A percentile compares a stretch with the other conserved stretches of the same genome.
Evolutionary conservation across 2,797 vertebrate species (phyloP).

Genomic region (Takifugu rubripes): DNA sequence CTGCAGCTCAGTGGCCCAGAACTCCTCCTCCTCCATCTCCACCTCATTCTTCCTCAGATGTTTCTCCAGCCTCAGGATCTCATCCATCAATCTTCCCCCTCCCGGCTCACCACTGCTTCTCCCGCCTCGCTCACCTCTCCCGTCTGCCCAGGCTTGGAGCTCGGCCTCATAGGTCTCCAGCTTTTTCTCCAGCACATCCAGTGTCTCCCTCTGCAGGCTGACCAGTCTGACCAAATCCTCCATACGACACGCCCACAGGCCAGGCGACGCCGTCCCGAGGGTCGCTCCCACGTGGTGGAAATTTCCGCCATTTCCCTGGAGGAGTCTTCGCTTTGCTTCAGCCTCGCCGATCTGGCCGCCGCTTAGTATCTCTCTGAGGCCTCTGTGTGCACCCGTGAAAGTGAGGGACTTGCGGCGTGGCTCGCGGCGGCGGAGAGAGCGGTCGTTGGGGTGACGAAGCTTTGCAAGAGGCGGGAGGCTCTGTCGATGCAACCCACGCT

Average conservation of each 20-base stretch:
- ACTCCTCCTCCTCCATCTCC: conserved; percentile 97
- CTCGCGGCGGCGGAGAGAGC: conserved; percentile 86
- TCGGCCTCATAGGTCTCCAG: conserved; percentile 84
- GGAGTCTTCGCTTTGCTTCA: conserved; percentile 83
- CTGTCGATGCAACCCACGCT: conserved; percentile 90
- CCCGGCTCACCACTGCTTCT: conserved; percentile 51
- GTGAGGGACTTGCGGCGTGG: conserved; percentile 95
- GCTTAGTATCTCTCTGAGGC: conserved; percentile 91
- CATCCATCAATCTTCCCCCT: conserved; percentile 77
- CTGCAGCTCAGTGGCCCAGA: conserved; percentile 96
- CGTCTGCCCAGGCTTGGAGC: conserved; percentile 83
- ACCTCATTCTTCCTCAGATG: conserved; percentile 90
- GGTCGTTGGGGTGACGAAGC: conserved; percentile 85
- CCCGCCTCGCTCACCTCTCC: conserved; percentile 46
- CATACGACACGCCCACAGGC: conserved; percentile 75
- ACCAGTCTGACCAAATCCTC: conserved; percentile 89
- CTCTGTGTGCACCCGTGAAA: conserved; percentile 90
- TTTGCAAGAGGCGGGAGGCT: conserved; percentile 94
- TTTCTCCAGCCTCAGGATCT: conserved; percentile 88
- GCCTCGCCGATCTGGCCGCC: conserved; percentile 74
- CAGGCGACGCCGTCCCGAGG: conserved; percentile 44
- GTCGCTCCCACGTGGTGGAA: conserved; percentile 47
- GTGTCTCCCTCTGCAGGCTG: conserved; percentile 87
- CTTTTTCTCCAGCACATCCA: conserved; percentile 85
- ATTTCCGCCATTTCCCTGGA: conserved; percentile 73